phyloP scores from a whole-genome alignment of 1,140 invertebrate genomes.

The Platyura marginata region DNA sequence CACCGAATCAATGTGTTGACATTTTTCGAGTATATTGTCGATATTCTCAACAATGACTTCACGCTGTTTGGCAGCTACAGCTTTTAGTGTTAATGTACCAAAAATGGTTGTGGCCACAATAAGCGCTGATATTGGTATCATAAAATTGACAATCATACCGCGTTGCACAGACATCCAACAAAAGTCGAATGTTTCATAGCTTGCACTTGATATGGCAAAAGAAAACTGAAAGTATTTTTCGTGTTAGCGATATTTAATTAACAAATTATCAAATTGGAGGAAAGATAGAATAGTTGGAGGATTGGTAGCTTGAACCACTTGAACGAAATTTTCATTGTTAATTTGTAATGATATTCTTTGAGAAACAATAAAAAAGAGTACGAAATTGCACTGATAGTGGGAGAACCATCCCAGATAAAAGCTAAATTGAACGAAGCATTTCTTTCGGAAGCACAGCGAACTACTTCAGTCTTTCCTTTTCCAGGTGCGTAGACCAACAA shows the following conservation, averaged over 20 bases:
- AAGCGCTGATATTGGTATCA: slow-evolving; percentile 42
- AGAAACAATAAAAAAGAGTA: no score
- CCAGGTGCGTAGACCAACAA: no score
- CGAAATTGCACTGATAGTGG: no score
- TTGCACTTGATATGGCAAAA: slow-evolving; percentile 36
- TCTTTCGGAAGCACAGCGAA: no score
- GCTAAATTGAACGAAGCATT: no score
- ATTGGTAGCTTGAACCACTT: no score
- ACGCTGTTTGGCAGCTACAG: slow-evolving; percentile 3
- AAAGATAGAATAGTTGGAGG: background rate
- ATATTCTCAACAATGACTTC: slow-evolving; percentile 5
- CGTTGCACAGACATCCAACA: slow-evolving; percentile 55
- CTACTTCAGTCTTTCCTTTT: no score
- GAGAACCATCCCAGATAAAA: no score
- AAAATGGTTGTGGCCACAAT: slow-evolving; percentile 37
- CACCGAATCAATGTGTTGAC: background rate
- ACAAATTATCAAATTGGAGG: background rate
- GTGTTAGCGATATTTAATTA: background rate
- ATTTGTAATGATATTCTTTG: no score
- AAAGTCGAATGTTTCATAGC: slow-evolving; percentile 47
- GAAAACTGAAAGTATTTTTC: slow-evolving; percentile 31
- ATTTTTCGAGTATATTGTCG: slow-evolving; percentile 3
- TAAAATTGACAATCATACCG: slow-evolving; percentile 51
- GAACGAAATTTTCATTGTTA: no score
- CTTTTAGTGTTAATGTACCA: slow-evolving; percentile 16